Percentiles rank a stretch among this genome's conserved stretches.
Conservation (phyloP, 2,113 vertebrate species). For the Psammodynastes pulverulentus region DNA sequence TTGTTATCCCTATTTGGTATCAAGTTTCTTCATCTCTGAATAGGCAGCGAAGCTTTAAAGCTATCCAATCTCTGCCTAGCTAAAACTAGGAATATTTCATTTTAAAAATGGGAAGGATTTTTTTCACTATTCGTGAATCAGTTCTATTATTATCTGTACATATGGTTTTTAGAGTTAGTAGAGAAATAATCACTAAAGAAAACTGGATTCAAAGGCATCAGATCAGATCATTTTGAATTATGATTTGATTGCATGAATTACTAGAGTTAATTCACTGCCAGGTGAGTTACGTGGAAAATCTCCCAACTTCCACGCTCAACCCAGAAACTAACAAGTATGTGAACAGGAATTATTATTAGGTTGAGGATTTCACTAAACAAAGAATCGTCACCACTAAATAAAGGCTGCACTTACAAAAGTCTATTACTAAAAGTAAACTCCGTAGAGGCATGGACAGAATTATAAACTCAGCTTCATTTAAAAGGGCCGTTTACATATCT, state of each 20-base stretch:
- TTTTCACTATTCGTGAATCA: neutral
- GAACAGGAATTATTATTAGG: neutral
- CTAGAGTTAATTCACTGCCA: neutral
- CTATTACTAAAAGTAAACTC: neutral
- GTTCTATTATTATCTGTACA: neutral
- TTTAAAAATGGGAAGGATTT: neutral
- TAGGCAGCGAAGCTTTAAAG: neutral
- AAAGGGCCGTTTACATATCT: no score
- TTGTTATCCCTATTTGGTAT: neutral
- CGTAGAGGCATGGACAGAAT: neutral
- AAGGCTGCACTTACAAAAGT: neutral
- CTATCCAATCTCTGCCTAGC: neutral
- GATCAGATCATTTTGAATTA: neutral
- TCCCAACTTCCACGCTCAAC: neutral
- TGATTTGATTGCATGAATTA: neutral
- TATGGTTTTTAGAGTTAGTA: neutral
- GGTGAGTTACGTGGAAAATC: neutral
- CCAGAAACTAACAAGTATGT: neutral
- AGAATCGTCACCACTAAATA: neutral
- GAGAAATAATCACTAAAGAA: neutral
- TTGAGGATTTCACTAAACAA: neutral
- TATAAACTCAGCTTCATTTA: neutral
- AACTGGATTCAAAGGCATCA: neutral
- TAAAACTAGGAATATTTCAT: neutral
- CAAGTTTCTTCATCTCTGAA: neutral